Conservation (phyloP, 2,797 vertebrate genomes). For the Scleropages formosus region DNA sequence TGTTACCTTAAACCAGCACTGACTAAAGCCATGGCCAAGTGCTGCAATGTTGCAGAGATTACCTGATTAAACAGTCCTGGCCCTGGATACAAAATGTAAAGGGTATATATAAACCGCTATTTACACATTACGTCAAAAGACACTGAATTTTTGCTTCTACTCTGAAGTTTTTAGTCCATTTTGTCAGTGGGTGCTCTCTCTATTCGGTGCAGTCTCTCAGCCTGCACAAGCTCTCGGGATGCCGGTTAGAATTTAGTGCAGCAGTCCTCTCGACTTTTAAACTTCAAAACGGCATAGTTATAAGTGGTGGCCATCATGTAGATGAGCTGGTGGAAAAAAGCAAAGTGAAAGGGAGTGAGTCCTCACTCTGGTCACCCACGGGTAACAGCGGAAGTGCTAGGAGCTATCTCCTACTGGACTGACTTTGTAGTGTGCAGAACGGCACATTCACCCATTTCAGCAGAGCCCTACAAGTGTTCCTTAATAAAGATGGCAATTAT, state of each 20-base stretch:
- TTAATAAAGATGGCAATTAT: background rate
- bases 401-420: background rate
- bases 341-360: constrained; percentile 68
- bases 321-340: constrained; percentile 99
- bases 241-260: constrained; percentile 98
- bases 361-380: constrained; percentile 54
- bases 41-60: constrained; percentile 22
- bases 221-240: constrained; percentile 67
- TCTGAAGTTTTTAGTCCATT: constrained; percentile 72
- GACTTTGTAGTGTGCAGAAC: background rate
- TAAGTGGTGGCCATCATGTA: constrained; percentile 99
- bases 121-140: constrained; percentile 83
- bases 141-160: constrained; percentile 70
- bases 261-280: constrained; percentile 99
- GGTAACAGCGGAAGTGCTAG: constrained; percentile 45
- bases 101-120: constrained; percentile 81
- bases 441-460: background rate
- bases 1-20: constrained; percentile 47
- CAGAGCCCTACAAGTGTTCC: background rate
- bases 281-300: constrained; percentile 99
- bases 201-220: constrained; percentile 69
- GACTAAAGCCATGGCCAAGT: constrained; percentile 52
- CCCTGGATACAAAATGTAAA: constrained; percentile 68
- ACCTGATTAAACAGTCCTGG: constrained; percentile 49
- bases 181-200: constrained; percentile 82